These are phyloP conservation scores for Camponotus vicinus DNA, from an alignment of 1,140 invertebrate genomes.

Conservation along the genomic window DNA sequence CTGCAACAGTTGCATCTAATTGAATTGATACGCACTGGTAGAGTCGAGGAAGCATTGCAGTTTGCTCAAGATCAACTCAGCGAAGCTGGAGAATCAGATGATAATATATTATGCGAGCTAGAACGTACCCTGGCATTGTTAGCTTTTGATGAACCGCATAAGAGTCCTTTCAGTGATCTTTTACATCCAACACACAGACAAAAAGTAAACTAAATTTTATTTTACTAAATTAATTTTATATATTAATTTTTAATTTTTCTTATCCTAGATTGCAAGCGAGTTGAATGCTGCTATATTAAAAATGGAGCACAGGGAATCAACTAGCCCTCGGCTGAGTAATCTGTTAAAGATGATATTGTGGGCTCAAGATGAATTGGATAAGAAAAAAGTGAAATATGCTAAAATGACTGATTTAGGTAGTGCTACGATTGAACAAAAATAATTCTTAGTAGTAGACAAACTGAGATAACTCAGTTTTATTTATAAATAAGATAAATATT, in stretches of 20 bases:
- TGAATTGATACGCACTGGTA: slow-evolving; percentile 95
- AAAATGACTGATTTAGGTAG: slow-evolving; percentile 96
- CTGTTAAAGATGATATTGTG: slow-evolving; percentile 97
- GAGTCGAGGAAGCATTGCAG: slow-evolving; percentile 97
- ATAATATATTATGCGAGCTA: slow-evolving; percentile 91
- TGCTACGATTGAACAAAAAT: slow-evolving; percentile 93
- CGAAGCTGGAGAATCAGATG: slow-evolving; percentile 96
- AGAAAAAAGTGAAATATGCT: slow-evolving; percentile 96
- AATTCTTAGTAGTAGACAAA: slow-evolving; percentile 71
- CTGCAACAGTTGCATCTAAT: slow-evolving; percentile 98
- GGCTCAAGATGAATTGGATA: slow-evolving; percentile 98
- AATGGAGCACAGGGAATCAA: slow-evolving; percentile 95
- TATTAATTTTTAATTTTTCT: slow-evolving; percentile 30
- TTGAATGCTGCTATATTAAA: slow-evolving; percentile 98
- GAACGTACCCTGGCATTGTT: slow-evolving; percentile 96
- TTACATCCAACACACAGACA: slow-evolving; percentile 97
- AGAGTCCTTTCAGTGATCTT: slow-evolving; percentile 97
- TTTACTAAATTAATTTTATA: background rate
- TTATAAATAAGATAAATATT: slow-evolving; percentile 47
- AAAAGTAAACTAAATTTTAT: slow-evolving; percentile 89
- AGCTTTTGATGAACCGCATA: slow-evolving; percentile 98
- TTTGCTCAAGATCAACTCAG: slow-evolving; percentile 98
- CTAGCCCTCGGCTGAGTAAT: slow-evolving; percentile 95
- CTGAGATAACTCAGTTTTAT: slow-evolving; percentile 68
- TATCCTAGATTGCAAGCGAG: slow-evolving; percentile 96